phyloP scores from a whole-genome alignment of 2,797 vertebrate species.

The Hydrolagus colliei region DNA sequence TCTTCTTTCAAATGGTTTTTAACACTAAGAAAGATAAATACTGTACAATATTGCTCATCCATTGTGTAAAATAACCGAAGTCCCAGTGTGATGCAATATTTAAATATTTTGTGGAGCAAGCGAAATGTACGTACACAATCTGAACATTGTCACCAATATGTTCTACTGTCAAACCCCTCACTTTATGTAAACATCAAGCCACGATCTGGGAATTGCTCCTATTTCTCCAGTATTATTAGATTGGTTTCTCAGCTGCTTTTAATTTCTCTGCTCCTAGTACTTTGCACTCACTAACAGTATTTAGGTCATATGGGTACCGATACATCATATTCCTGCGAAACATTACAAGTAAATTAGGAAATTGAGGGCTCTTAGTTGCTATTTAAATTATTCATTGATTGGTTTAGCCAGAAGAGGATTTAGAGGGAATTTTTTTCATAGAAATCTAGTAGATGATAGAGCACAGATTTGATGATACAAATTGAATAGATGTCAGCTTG shows the following conservation, averaged over 20 bases:
- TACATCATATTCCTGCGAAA: neutral
- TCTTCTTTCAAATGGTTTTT: too few species aligned
- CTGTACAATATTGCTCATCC: neutral
- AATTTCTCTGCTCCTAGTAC: neutral
- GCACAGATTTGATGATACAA: too few species aligned
- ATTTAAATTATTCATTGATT: too few species aligned
- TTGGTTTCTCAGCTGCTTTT: neutral
- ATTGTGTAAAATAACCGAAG: neutral
- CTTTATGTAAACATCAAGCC: neutral
- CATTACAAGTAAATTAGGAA: neutral
- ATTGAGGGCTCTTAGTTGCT: neutral
- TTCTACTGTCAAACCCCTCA: too few species aligned
- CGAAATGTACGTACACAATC: neutral
- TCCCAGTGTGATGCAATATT: neutral
- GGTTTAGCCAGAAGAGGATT: too few species aligned
- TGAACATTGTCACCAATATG: neutral
- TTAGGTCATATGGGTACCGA: too few species aligned
- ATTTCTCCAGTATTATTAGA: neutral
- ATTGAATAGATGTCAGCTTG: too few species aligned
- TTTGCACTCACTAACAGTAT: neutral
- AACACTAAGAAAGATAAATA: too few species aligned
- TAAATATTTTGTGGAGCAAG: neutral
- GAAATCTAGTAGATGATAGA: too few species aligned
- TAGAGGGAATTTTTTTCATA: too few species aligned
- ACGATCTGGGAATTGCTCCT: neutral